Evolutionary conservation across 35 echinoderm and acorn worm genomes (phyloP), one percentile per base, ranked within the genome.

Genomic region (Anneissia japonica): DNA sequence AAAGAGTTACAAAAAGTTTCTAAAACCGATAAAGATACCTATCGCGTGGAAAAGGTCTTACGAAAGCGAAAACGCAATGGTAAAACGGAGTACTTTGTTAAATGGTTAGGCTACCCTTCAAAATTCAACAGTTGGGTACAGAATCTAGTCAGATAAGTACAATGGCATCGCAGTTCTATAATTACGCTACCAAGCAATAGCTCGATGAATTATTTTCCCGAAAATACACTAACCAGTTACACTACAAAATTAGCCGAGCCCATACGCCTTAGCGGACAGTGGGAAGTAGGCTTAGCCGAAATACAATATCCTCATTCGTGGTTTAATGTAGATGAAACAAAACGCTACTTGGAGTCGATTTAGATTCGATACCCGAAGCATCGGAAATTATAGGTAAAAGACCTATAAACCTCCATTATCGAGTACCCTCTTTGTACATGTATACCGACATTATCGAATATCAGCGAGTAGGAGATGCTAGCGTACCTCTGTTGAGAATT

Each of bases 81-180:
- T 34, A 75, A 51, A 79, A 92, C 32, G 21, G 83, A 97, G 75
- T 93, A 88, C 83, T 93, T 97, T 56, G 88, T 97, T 29, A 90
- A 93, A 35, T 97, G 88, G 92, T 6, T 45, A 26, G 94, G 94
- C 0, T 97, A 93, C 32, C 94, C 91, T 0, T 26, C 55, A 32
- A 87, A 87, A 46, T 97, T 93, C 34, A 93, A 93, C 55, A 86
- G 79, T 40, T 97, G 94, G 94, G 91, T 92, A 19, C 51, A 64
- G 51, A 64, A 64, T 64, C 19, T 64, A 64, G 51, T 12, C 5
- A 6, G 51, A 64, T 64, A 79, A 38, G 41, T 34, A 92, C 85
- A 36, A 87, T 87, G 84, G 77, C 39, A 35, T 85, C 90, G 4
- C 90, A 92, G 28, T 91, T 91, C 77, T 84, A 85, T 55, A n/a